These are phyloP conservation scores for Romanomermis culicivorax DNA, from an alignment of 2,888 invertebrate species.

Conservation along the genomic window DNA sequence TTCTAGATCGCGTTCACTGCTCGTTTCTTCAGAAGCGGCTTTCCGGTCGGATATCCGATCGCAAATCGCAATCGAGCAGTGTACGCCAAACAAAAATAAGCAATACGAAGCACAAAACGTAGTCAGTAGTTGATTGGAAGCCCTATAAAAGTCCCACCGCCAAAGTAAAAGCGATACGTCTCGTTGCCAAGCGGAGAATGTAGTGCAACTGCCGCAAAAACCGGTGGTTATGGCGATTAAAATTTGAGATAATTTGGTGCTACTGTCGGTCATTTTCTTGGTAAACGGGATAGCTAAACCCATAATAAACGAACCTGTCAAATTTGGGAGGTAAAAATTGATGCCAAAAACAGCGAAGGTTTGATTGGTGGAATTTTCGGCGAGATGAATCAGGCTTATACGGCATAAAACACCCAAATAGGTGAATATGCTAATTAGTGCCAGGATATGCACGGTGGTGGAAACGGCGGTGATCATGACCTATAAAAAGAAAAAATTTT, in stretches of 20 bases:
- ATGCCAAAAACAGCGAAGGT: neutral
- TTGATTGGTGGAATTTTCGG: neutral
- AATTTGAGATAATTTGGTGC: neutral
- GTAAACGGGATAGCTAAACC: neutral
- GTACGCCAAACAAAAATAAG: neutral
- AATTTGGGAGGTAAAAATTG: neutral
- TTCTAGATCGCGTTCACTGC: no score
- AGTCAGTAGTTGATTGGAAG: no score
- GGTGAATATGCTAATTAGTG: neutral
- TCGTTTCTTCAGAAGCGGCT: no score
- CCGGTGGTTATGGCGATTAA: neutral
- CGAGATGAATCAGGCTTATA: neutral
- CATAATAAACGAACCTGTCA: neutral
- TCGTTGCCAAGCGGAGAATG: constrained; percentile 2
- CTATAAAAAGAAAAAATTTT: no score
- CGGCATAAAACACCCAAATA: constrained; percentile 1
- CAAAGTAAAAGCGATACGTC: neutral
- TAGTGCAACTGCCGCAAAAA: constrained; percentile 7
- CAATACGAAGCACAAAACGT: neutral
- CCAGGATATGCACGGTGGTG: no score
- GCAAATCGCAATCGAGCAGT: no score
- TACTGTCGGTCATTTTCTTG: neutral
- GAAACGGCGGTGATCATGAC: no score
- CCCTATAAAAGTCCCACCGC: no score
- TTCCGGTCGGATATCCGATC: no score